These are phyloP conservation scores for Etia nguti DNA, from an alignment of 2,113 vertebrate genomes.

Conservation along the genomic window DNA sequence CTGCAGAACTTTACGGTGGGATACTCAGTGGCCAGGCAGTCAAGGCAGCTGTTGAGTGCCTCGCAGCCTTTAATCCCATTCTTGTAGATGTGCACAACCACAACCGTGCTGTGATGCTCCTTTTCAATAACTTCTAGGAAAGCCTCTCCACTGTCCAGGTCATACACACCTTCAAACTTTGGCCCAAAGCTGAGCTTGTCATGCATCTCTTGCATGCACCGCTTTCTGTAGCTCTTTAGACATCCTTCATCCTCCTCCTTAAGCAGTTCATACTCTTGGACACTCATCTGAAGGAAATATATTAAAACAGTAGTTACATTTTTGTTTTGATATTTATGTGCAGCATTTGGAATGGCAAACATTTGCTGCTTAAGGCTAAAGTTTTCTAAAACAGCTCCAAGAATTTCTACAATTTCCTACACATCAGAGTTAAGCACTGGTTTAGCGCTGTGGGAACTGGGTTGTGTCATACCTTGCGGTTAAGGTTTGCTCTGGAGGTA, in stretches of 20 bases:
- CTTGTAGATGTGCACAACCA: conserved; percentile 92
- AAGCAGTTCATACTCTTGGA: conserved; percentile 90
- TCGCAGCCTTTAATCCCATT: conserved; percentile 83
- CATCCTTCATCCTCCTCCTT: conserved; percentile 88
- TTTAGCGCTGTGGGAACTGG: not conserved
- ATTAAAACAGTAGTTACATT: not conserved
- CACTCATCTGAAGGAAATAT: conserved; percentile 82
- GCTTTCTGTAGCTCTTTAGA: conserved; percentile 87
- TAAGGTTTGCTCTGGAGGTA: conserved; percentile 73
- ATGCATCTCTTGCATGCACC: conserved; percentile 96
- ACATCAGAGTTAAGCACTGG: not conserved
- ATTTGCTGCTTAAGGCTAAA: not conserved
- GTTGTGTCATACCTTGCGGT: conserved; percentile 88
- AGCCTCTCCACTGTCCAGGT: conserved; percentile 86
- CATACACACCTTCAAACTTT: conserved; percentile 81
- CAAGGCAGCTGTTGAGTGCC: conserved; percentile 83
- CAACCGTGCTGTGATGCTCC: conserved; percentile 83
- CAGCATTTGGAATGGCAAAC: not conserved
- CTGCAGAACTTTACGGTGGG: conserved; percentile 91
- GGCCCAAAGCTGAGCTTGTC: conserved; percentile 92
- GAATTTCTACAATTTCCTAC: not conserved
- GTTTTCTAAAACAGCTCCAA: not conserved
- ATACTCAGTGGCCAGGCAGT: conserved; percentile 84
- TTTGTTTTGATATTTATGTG: not conserved
- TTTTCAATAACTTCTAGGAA: conserved; percentile 92